These are phyloP conservation scores for Mythimna albipuncta DNA, from an alignment of 2,888 invertebrate species.

Conservation along the genomic window DNA sequence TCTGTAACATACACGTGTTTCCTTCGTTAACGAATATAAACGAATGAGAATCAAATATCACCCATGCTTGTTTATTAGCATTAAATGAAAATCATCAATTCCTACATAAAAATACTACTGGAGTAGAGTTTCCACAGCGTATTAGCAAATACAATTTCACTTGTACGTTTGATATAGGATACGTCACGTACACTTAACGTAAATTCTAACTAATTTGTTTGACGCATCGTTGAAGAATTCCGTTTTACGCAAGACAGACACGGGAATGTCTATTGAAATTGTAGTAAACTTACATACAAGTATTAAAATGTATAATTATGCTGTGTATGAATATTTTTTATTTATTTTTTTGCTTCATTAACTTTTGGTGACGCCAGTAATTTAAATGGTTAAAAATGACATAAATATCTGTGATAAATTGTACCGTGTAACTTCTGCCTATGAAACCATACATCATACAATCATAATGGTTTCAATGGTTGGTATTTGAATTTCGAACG, in stretches of 20 bases:
- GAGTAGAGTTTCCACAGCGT: conserved; percentile 51
- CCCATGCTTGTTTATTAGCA: conserved; percentile 18
- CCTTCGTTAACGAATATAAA: conserved; percentile 4
- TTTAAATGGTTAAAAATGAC: not conserved
- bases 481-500: not conserved
- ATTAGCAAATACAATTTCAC: conserved; percentile 48
- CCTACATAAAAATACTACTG: conserved; percentile 12
- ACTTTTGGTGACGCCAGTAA: not conserved
- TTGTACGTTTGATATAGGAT: conserved; percentile 47
- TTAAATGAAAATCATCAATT: conserved; percentile 27
- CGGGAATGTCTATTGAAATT: conserved; percentile 47
- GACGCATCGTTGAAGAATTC: conserved; percentile 56
- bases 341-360: not conserved
- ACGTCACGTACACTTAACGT: conserved; percentile 40
- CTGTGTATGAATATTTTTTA: not conserved
- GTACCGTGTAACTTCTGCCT: not conserved
- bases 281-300: conserved; percentile 22
- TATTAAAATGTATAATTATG: not conserved
- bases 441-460: not conserved
- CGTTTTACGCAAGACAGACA: conserved; percentile 49
- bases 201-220: conserved; percentile 34
- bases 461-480: not conserved
- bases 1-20: conserved; percentile 31
- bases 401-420: not conserved
- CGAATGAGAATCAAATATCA: conserved; percentile 33